Evolutionary conservation across 2,888 invertebrate genomes (phyloP), one percentile per base, ranked within the genome.

Genomic region (Pocota personata): DNA sequence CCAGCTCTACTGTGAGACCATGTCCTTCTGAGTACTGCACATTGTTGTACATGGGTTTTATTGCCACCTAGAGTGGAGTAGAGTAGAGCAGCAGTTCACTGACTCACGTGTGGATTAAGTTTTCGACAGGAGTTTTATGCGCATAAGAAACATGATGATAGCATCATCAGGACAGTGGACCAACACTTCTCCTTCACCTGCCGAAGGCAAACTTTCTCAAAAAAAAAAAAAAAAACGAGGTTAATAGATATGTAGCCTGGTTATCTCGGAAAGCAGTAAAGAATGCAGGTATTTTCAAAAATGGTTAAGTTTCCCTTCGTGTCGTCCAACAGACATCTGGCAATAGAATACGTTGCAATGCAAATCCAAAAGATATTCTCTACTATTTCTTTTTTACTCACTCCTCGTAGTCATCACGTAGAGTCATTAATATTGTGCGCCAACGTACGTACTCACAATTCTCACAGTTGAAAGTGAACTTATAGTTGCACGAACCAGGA

Each of bases 61-160:
- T 86, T 86, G 71, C 86, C 76, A 72, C 6, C 72, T 57, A 75
- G 50, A 69, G 8, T 21, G 58, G n/a, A 55, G 37, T 55, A 21
- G 52, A 52, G 69, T 57, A 43, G 62, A 66, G 30, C 40, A 77
- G 48, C 57, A 82, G 86, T 86, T 86, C 86, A 86, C 67, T 86
- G 86, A 86, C 86, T 82, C 86, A 86, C 86, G 86, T 86, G 80
- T 86, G 82, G 76, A 80, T 86, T 86, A 86, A 86, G 82, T 86
- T 86, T 86, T 86, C 86, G 86, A 72, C 71, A 82, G 80, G 86
- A 76, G 46, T 86, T 82, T 77, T 86, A 82, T 86, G 86, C 72
- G 64, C 86, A 71, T 58, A 82, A 76, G 67, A 72, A 86, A 67
- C 86, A 80, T 60, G 80, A 77, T 72, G 76, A 82, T 72, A 77